Evolutionary conservation across 2,797 vertebrate genomes (phyloP), one percentile per base, ranked within the genome.

Genomic region (Danio albolineatus): DNA sequence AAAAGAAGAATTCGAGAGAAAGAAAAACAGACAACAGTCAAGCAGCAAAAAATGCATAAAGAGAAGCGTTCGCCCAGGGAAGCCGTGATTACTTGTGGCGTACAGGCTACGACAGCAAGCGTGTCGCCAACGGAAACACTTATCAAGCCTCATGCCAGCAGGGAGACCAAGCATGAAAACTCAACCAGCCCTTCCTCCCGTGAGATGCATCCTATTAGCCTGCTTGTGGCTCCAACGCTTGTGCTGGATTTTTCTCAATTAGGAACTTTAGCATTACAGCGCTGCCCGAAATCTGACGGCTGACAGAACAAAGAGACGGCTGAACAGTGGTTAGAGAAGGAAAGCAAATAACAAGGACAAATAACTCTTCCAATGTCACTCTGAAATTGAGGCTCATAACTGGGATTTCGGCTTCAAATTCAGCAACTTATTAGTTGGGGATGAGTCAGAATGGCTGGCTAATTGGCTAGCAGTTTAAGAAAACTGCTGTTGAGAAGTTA

Each of bases 131-230:
- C 62, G 66, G 82, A 86, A 82, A 82, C 79, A 36, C 73, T 82
- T 76, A 79, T 81, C 82, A 73, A 85, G 75, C 73, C 76, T 78
- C 77, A 84, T 72, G 77, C 79, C 81, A 85, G 74, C 62, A 57
- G 66, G 60, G 76, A 85, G 84, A 71, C 82, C 78, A 71, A 82
- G 83, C 83, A 69, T 80, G 70, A 77, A 78, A 74, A 73, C 46
- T 48, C 39, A 60, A 70, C 67, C 44, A 64, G 41, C 81, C 75
- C 73, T 66, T 75, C 79, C 82, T 76, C 72, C 69, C 73, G 19
- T 19, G 66, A 74, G 82, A 81, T 21, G 36, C 73, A 49, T 51
- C 80, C 56, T 46, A 81, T 75, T 72, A 76, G 74, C 61, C 57
- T 65, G 56, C 61, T 72, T 54, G 54, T 38, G 53, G 36, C 21